Evolutionary conservation across 2,888 invertebrate species (phyloP).

Genomic region (Phragmatobia fuliginosa): DNA sequence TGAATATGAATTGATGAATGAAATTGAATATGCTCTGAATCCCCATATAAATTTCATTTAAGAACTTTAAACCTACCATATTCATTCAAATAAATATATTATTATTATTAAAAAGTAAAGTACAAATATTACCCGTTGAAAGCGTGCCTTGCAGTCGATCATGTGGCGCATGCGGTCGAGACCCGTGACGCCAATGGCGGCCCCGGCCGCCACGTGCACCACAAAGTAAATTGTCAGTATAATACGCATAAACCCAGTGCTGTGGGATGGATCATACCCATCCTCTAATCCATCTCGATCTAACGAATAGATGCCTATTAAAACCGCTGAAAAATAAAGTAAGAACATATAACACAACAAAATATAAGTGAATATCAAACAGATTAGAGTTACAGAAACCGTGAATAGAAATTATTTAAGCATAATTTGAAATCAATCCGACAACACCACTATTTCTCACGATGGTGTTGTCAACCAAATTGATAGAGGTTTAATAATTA

Average conservation of each 20-base stretch:
- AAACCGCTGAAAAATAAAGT: neutral
- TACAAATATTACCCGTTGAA: neutral
- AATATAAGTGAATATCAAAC: neutral
- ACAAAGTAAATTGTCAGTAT: neutral
- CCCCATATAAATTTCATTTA: too few relatives aligned
- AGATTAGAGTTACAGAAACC: neutral
- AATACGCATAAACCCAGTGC: neutral
- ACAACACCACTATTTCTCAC: neutral
- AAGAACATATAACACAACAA: neutral
- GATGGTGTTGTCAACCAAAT: neutral
- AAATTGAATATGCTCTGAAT: too few relatives aligned
- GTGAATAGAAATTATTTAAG: neutral
- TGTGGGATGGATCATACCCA: neutral
- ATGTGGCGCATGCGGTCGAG: neutral
- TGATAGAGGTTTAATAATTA: neutral
- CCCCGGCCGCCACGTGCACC: neutral
- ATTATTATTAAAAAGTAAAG: too few relatives aligned
- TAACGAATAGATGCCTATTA: neutral
- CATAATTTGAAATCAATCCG: neutral
- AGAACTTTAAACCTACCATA: too few relatives aligned
- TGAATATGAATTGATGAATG: too few relatives aligned
- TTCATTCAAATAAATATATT: too few relatives aligned
- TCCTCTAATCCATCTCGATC: neutral
- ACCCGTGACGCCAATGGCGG: neutral
- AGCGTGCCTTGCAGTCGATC: neutral